phyloP scores from a whole-genome alignment of 2,113 vertebrate species.

The Corythaeola cristata region DNA sequence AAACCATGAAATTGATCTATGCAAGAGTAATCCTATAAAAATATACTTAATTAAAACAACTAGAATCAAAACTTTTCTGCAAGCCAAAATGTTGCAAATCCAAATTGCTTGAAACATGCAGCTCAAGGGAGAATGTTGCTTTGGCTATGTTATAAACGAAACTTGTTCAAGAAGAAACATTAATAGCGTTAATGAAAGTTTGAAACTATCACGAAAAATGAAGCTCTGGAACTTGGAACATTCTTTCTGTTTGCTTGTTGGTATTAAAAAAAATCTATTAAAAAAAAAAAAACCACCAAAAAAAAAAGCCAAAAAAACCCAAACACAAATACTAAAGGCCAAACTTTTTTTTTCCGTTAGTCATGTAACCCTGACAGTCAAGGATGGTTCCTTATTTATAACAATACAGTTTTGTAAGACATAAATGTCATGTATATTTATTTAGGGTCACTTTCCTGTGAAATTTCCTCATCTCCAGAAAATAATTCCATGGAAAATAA shows the following conservation, averaged over 20 bases:
- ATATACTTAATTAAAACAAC: slow-evolving; percentile 1
- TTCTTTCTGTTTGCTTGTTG: not conserved
- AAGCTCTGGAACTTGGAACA: not conserved
- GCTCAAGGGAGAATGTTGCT: not conserved
- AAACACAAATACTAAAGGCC: not conserved
- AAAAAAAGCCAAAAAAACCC: not conserved
- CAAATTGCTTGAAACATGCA: not conserved
- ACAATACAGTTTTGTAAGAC: not conserved
- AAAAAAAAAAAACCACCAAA: not conserved
- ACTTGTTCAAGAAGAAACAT: not conserved
- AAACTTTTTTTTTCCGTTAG: not conserved
- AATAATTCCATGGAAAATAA: not conserved
- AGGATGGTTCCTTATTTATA: not conserved
- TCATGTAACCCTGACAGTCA: not conserved
- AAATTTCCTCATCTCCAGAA: not conserved
- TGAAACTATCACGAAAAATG: not conserved
- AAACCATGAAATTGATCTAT: not conserved
- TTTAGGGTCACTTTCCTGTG: not conserved
- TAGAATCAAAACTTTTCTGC: not conserved
- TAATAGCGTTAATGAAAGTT: not conserved
- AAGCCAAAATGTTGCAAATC: not conserved
- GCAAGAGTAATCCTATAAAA: not conserved
- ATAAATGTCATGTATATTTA: not conserved
- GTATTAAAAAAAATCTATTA: not conserved
- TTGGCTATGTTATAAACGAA: not conserved